phyloP scores from a whole-genome alignment of 2,797 vertebrate species.

The Melanotaenia nigrans region DNA sequence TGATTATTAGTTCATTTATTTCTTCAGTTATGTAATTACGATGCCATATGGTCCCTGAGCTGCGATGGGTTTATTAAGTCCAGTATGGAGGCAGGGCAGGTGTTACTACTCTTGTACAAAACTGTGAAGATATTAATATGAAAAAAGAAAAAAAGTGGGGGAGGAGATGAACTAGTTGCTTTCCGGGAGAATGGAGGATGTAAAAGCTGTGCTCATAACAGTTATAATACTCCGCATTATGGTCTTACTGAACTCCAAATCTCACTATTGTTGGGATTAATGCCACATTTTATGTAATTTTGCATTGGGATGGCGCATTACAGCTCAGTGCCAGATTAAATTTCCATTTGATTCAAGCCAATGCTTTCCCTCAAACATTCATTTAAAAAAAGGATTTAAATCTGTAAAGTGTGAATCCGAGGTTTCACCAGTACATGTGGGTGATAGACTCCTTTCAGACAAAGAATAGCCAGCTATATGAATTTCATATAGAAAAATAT shows the following conservation, averaged over 20 bases:
- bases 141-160: not conserved
- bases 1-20: too few species aligned
- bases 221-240: constrained; percentile 50
- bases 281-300: constrained; percentile 61
- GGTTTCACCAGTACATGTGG: constrained; percentile 32
- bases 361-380: constrained; percentile 42
- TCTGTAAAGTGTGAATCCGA: constrained; percentile 40
- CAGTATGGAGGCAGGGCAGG: not conserved
- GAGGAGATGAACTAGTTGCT: constrained; percentile 36
- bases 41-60: not conserved
- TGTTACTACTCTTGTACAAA: not conserved
- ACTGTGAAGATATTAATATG: constrained; percentile 3
- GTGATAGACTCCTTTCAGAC: constrained; percentile 30
- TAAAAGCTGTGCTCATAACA: constrained; percentile 35
- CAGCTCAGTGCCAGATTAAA: constrained; percentile 55
- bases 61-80: not conserved
- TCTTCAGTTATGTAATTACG: too few species aligned
- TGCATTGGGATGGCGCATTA: constrained; percentile 30
- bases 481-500: constrained; percentile 23
- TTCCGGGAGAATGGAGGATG: constrained; percentile 26
- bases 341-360: constrained; percentile 51
- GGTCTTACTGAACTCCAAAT: constrained; percentile 45
- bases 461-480: constrained; percentile 14
- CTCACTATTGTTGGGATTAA: constrained; percentile 61
- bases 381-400: constrained; percentile 41